Conservation (phyloP, 1,140 invertebrate species). For the Drusus annulatus region DNA sequence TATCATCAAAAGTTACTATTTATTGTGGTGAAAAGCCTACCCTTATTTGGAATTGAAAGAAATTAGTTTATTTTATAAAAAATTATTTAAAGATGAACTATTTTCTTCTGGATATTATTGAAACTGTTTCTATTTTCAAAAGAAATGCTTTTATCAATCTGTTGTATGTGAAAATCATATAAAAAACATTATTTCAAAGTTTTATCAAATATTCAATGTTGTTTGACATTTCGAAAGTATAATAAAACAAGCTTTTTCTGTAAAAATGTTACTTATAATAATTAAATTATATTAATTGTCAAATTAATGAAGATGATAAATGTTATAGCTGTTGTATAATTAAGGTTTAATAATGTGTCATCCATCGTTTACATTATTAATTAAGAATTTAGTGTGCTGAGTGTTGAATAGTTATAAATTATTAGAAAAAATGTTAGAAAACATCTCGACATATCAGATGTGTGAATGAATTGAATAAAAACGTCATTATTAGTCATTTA, state of each 20-base stretch:
- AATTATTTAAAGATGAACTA: neutral
- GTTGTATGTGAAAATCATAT: neutral
- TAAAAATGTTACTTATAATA: constrained; percentile 1
- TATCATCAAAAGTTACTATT: too few species aligned
- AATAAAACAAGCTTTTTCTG: neutral
- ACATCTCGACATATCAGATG: constrained; percentile 38
- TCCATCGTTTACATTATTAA: neutral
- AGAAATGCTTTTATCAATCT: neutral
- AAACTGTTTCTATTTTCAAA: constrained; percentile 12
- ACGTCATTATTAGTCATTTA: neutral
- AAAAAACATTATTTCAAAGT: neutral
- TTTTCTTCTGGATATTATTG: constrained; percentile 5
- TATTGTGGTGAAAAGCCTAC: too few species aligned
- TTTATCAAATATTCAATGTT: neutral
- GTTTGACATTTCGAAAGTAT: neutral
- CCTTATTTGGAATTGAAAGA: too few species aligned
- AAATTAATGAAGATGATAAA: constrained; percentile 14
- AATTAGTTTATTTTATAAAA: neutral
- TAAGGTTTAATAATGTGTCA: neutral
- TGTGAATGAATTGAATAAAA: constrained; percentile 8
- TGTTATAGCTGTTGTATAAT: constrained; percentile 23
- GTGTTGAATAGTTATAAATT: constrained; percentile 28
- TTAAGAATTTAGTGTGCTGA: neutral
- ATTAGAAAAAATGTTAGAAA: constrained; percentile 20
- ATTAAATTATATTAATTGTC: neutral